Evolutionary conservation across 2,113 vertebrate species (phyloP), one percentile per base, ranked within the genome.

Genomic region (Coptodon rendalli): DNA sequence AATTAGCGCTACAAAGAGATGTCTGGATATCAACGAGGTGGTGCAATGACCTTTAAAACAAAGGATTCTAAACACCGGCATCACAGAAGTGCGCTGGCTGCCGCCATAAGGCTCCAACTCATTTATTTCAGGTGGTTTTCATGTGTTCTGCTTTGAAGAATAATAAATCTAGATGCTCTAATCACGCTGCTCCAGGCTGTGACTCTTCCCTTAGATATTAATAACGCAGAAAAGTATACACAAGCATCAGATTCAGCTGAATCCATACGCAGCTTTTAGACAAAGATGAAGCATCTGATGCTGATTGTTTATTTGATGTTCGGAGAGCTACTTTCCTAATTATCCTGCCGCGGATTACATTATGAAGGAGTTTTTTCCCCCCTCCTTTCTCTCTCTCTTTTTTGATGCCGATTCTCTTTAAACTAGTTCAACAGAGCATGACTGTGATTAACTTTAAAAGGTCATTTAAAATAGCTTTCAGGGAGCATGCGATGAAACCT

Each of bases 401-500:
- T 84, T 87, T 80, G 54, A 68, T 19, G 38, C 63, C 5, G 50
- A 78, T 90, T 83, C 86, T 52, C 83, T 95, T 94, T 89, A 89
- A 91, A 90, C 78, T 68, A 81, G 82, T 86, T 85, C 86, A 94
- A 82, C 86, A 83, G 82, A 95, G 90, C 87, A 53, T 85, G 90
- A 82, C 92, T 90, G 86, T 66, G 89, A 92, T 96, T 95, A 91
- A 92, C 88, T 95, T 92, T 88, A 94, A 96, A 96, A 95, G 90
- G 92, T 93, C 91, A 92, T 93, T 92, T 92, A 88, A 94, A 94
- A 95, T 89, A 90, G 92, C 91, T 95, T 86, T 84, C 88, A 84
- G 93, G 83, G 92, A 89, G 81, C 89, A 76, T 54, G 88, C 43
- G 87, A 94, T 71, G 89, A 93, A 93, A 93, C 92, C 93, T 87